Base-by-base conservation (phyloP, 2,888 invertebrate genomes). In the Drosophila longiperda region DNA sequence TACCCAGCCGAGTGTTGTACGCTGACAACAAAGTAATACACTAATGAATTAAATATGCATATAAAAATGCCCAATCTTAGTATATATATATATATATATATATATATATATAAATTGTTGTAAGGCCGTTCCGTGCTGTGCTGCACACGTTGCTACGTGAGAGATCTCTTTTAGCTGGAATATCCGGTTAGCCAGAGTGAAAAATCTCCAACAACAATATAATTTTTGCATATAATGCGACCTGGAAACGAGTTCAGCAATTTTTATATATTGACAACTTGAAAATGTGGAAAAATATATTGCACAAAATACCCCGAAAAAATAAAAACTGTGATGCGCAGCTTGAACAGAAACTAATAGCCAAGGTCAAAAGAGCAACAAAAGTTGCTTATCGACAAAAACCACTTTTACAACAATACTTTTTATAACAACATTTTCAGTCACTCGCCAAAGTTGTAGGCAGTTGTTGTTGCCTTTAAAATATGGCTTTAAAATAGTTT, bases 371-470 rank as follows among this genome's bases (percentile, higher is more conserved):
- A 48, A 70, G 61, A 71, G 69, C 64, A 74, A 62, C 73, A 83
- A 85, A 84, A 87, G 81, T 82, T 78, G 87, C 79, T 82, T 82
- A 83, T 86, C 83, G 82, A 87, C 54, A 48, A 26, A 54, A 54
- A 36, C 1, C n/a, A 73, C 61, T 75, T 78, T 79, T 75, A 78
- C 78, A 79, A 76, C 75, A 78, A 75, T 50, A 66, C 40, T 58
- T 58, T 55, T 75, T 66, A 61, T 45, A 78, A 61, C 65, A 57
- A 55, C 48, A 23, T 68, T 73, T 69, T 62, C 42, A 45, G 64
- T 49, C 54, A 49, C 45, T 71, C 54, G 75, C 70, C 58, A 66
- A 70, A 66, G 78, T 59, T 77, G 78, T 78, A 78, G 71, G 61
- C 78, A 50, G 26, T 17, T 59, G 26, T 48, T 60, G 20, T 64